Conservation (phyloP, 2,888 invertebrate genomes). For the Zygaena filipendulae region DNA sequence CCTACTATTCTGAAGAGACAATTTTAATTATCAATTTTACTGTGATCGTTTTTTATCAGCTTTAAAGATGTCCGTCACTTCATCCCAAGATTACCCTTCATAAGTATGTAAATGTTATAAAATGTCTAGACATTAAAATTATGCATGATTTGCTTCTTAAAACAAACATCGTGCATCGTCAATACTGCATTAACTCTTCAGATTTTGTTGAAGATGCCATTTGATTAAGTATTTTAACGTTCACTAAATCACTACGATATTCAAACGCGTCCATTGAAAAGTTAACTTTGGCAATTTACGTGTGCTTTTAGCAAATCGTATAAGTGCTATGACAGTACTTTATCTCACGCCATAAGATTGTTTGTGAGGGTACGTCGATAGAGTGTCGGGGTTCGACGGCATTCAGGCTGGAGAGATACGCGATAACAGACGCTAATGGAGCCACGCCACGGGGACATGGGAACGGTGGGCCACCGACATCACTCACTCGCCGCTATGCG, state of each 20-base stretch:
- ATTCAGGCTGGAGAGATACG: conserved; percentile 31
- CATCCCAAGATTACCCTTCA: too few species aligned
- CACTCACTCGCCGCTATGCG: conserved; percentile 14
- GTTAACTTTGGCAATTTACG: conserved; percentile 27
- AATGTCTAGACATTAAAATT: too few species aligned
- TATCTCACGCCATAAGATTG: conserved; percentile 38
- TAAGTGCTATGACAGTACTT: conserved; percentile 35
- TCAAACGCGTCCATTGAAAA: background rate
- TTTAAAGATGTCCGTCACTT: too few species aligned
- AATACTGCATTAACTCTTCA: too few species aligned
- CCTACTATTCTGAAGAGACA: too few species aligned
- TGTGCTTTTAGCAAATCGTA: conserved; percentile 32
- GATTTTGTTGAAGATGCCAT: too few species aligned
- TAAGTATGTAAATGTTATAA: too few species aligned
- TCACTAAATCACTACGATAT: background rate
- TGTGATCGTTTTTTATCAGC: too few species aligned
- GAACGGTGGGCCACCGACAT: conserved; percentile 25
- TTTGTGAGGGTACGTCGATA: conserved; percentile 30
- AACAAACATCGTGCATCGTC: too few species aligned
- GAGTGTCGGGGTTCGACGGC: conserved; percentile 38
- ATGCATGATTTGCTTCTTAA: too few species aligned
- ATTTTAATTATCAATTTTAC: too few species aligned
- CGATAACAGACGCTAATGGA: conserved; percentile 56
- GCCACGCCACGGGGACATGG: conserved; percentile 21
- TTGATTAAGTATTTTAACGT: too few species aligned